Evolutionary conservation across 2,888 invertebrate genomes (phyloP), one percentile per base, ranked within the genome.

Genomic region (Maniola hyperantus): DNA sequence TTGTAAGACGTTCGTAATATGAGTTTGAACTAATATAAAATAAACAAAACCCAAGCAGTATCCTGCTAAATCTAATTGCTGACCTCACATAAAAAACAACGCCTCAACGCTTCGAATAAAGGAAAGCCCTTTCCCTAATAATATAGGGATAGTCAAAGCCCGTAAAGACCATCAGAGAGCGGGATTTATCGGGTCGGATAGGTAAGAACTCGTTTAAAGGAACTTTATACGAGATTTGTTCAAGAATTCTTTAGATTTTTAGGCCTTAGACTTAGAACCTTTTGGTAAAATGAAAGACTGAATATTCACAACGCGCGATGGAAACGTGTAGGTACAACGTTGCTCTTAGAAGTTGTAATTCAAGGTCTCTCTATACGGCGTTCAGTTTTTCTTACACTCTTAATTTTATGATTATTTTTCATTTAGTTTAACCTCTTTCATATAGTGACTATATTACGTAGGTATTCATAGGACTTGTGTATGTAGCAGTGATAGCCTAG

Each of bases 101-200:
- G 46, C 46, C 46, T 44, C 33, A 8, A 59, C 46, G 34, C 33
- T 15, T 46, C 59, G 26, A 59, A 46, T 59, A 59, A 59, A 59
- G 59, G 15, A 57, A 57, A 57, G 48, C 48, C 54, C 46, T 55
- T 64, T 57, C 36, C 18, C 39, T 64, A 48, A 65, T 57, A 57
- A 58, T 20, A 57, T 42, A 33, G 64, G 15, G 36, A 36, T 58
- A 48, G 50, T 51, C 58, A 58, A 58, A 36, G 57, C 50, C 50
- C 51, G 36, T 65, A 65, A 65, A 57, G 26, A 51, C 50, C 50
- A 39, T 18, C 26, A 58, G 36, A 51, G 50, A 58, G 33, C 50
- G 42, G 48, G 50, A 65, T 65, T 65, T 64, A 64, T 64, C 51
- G 50, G 64, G 26, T 58, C 20, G 11, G 34, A 58, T 58, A 44